These are phyloP conservation scores for Actenoides hombroni DNA, from an alignment of 2,113 vertebrate species.

Conservation along the genomic window DNA sequence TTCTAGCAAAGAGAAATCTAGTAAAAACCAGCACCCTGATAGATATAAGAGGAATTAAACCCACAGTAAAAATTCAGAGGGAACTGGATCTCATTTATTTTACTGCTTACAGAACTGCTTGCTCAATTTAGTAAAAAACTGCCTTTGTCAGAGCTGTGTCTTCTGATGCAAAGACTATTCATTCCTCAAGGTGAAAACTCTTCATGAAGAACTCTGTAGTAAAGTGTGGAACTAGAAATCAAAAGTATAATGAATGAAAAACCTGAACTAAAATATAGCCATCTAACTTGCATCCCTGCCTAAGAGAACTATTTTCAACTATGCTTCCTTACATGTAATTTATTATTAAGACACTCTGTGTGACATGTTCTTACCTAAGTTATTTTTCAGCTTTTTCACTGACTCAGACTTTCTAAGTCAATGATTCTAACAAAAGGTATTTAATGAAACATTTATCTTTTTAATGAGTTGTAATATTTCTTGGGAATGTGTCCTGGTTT, in stretches of 20 bases:
- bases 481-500: background rate
- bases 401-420: slow-evolving; percentile 4
- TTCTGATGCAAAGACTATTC: background rate
- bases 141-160: background rate
- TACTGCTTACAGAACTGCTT: background rate
- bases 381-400: background rate
- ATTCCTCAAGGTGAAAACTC: background rate
- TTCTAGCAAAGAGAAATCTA: background rate
- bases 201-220: background rate
- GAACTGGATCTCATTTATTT: background rate
- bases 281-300: background rate
- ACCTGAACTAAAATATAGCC: background rate
- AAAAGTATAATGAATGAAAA: background rate
- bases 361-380: background rate
- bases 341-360: background rate
- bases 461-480: background rate
- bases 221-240: background rate
- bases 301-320: background rate
- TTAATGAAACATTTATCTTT: background rate
- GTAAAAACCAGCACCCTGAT: background rate
- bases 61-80: background rate
- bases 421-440: background rate
- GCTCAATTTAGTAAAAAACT: background rate
- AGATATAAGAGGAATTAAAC: background rate
- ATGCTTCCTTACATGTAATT: background rate